Evolutionary conservation across 53 echinoderm and acorn worm species (phyloP).

Genomic region (Holothuria leucospilota): DNA sequence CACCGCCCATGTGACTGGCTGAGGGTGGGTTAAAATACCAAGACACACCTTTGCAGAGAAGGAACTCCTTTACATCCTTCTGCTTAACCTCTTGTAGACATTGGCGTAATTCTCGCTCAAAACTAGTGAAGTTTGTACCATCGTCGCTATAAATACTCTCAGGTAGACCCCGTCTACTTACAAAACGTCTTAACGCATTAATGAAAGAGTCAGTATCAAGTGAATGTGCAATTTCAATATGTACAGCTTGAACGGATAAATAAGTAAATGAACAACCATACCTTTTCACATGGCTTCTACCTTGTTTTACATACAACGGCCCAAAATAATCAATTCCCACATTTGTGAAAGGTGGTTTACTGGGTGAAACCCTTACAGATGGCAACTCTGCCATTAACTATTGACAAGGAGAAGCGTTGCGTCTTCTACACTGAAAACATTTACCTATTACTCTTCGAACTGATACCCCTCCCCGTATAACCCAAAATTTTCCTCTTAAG

Average conservation of each 20-base stretch:
- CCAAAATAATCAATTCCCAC: conserved; percentile 72
- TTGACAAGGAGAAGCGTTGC: conserved; percentile 43
- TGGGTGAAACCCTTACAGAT: conserved; percentile 58
- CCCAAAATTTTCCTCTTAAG: conserved; percentile 61
- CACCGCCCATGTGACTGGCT: too few relatives aligned
- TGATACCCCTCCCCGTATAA: conserved; percentile 59
- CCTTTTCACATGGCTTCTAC: too few relatives aligned
- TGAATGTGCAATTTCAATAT: conserved; percentile 56
- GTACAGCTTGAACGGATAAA: conserved; percentile 55
- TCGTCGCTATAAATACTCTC: conserved; percentile 66
- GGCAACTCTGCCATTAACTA: conserved; percentile 74
- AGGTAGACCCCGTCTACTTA: conserved; percentile 61
- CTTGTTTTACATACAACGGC: conserved; percentile 65
- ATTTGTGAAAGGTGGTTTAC: conserved; percentile 62
- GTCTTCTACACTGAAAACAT: conserved; percentile 59
- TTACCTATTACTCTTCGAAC: conserved; percentile 65
- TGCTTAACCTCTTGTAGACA: conserved; percentile 46
- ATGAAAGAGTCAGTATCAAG: too few relatives aligned
- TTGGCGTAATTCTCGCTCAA: conserved; percentile 54
- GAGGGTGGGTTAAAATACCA: conserved; percentile 77
- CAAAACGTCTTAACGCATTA: conserved; percentile 67
- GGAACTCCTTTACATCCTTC: conserved; percentile 33
- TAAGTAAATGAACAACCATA: conserved; percentile 73
- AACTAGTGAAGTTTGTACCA: conserved; percentile 66
- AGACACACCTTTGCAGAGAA: conserved; percentile 46